Evolutionary conservation across 23 tunicate species (phyloP).

Genomic region (Clavelina lepadiformis): DNA sequence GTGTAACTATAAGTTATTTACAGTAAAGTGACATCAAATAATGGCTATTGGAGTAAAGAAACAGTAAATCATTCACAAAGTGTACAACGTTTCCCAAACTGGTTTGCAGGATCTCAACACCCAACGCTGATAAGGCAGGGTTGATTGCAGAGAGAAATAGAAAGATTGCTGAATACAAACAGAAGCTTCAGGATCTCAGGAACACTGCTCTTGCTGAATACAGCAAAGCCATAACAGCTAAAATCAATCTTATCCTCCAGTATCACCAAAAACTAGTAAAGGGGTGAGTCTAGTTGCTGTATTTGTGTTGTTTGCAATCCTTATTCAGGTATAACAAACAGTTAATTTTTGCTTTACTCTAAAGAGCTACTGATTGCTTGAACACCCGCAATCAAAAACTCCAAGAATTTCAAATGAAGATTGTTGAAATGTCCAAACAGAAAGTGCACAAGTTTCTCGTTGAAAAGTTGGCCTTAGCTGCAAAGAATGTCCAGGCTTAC

Average conservation of each 20-base stretch:
- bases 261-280: conserved; percentile 31
- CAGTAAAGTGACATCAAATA: too few species aligned
- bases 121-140: conserved; percentile 4
- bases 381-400: conserved; percentile 15
- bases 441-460: not conserved
- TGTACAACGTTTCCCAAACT: too few species aligned
- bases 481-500: not conserved
- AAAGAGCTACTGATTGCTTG: conserved; percentile 12
- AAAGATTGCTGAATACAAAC: conserved; percentile 29
- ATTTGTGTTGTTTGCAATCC: not conserved
- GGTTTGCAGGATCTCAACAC: too few species aligned
- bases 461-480: not conserved
- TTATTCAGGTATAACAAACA: not conserved
- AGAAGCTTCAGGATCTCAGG: conserved; percentile 19
- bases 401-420: not conserved
- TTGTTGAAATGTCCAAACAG: not conserved
- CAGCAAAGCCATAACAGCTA: conserved; percentile 24
- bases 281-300: conserved; percentile 8
- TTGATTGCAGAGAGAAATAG: conserved; percentile 20
- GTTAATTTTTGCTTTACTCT: not conserved
- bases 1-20: not conserved
- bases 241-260: conserved; percentile 9
- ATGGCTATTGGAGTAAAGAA: too few species aligned
- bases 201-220: conserved; percentile 9
- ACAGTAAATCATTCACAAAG: too few species aligned